Percentiles rank a stretch among this genome's conserved stretches.
Evolutionary conservation across 2,113 vertebrate genomes (phyloP).

Genomic region (Pogonocichla stellata): DNA sequence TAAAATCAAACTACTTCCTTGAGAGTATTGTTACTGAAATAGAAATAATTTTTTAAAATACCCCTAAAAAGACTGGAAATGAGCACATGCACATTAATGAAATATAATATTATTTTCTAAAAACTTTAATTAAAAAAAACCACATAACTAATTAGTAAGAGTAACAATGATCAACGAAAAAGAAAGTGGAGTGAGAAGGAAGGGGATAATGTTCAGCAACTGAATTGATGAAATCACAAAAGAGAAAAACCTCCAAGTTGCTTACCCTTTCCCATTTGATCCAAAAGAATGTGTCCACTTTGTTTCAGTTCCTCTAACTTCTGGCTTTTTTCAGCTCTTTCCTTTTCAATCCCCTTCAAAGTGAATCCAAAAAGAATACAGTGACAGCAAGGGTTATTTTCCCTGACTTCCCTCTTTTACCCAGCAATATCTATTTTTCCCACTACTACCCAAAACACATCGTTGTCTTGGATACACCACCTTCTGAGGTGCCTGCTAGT

Average conservation of each 20-base stretch:
- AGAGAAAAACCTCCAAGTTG: not conserved
- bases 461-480: not conserved
- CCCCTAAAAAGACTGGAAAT: not conserved
- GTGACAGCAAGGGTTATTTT: not conserved
- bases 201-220: not conserved
- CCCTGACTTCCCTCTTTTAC: not conserved
- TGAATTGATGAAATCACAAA: not conserved
- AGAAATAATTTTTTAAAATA: not conserved
- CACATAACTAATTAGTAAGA: not conserved
- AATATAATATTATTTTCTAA: not conserved
- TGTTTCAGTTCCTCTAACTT: constrained; percentile 73
- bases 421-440: not conserved
- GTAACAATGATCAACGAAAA: not conserved
- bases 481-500: not conserved
- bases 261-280: constrained; percentile 87
- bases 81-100: not conserved
- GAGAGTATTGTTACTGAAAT: not conserved
- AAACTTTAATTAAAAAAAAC: not conserved
- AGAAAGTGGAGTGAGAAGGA: not conserved
- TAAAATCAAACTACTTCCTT: not conserved
- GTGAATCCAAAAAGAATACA: not conserved
- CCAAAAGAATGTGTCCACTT: constrained; percentile 77
- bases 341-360: constrained; percentile 81
- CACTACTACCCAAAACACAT: not conserved
- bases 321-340: constrained; percentile 74